Conservation (phyloP, 2,888 invertebrate species). For the Synergus umbraculus region DNA sequence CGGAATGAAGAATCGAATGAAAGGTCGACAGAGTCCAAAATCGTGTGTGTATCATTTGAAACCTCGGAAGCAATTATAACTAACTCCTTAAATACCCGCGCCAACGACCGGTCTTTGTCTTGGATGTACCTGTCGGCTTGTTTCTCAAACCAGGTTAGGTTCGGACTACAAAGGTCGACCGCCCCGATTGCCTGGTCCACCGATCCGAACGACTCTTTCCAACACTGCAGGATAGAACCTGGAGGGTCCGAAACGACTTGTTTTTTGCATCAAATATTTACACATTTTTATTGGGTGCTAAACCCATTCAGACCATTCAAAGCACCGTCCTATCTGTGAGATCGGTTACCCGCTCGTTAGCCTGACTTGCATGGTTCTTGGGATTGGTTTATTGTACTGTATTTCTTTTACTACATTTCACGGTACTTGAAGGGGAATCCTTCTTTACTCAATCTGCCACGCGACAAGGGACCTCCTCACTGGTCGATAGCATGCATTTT, state of each 20-base stretch:
- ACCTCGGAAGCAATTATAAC: conserved; percentile 75
- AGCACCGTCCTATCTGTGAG: conserved; percentile 45
- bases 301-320: conserved; percentile 65
- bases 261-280: conserved; percentile 72
- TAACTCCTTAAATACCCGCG: conserved; percentile 67
- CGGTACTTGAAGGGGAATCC: neutral
- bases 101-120: conserved; percentile 68
- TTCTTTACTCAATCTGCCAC: neutral
- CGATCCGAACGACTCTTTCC: neutral
- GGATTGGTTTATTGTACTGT: conserved; percentile 52
- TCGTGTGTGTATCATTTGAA: conserved; percentile 59
- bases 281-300: conserved; percentile 74
- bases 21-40: conserved; percentile 42
- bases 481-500: neutral
- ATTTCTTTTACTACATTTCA: neutral
- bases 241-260: conserved; percentile 38
- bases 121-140: conserved; percentile 72
- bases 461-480: neutral
- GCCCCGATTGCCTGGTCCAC: conserved; percentile 38
- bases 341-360: conserved; percentile 61
- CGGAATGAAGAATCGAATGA: conserved; percentile 45
- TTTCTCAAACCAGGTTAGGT: conserved; percentile 74
- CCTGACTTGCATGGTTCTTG: conserved; percentile 48
- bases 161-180: conserved; percentile 71
- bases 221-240: neutral